Evolutionary conservation across 1,140 invertebrate genomes (phyloP).

Genomic region (Drosophila ironensis): DNA sequence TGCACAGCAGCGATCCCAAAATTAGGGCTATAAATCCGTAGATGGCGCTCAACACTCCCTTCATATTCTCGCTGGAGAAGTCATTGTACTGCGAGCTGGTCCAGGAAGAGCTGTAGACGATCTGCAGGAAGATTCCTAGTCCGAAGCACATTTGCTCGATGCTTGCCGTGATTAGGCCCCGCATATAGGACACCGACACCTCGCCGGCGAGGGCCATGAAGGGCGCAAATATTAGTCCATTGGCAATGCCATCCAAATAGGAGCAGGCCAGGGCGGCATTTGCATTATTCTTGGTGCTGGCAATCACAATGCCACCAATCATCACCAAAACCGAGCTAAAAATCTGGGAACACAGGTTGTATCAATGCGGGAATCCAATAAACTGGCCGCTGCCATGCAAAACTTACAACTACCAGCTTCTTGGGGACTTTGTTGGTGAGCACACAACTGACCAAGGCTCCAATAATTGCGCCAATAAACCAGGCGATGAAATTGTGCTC

Average conservation of each 20-base stretch:
- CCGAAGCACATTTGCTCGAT: slow-evolving; percentile 40
- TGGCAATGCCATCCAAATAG: slow-evolving; percentile 61
- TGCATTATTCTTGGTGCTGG: not conserved
- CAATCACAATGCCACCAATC: slow-evolving; percentile 40
- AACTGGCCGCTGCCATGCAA: not conserved
- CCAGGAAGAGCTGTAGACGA: slow-evolving; percentile 37
- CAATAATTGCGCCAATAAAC: slow-evolving; percentile 65
- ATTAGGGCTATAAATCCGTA: slow-evolving; percentile 40
- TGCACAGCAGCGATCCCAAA: slow-evolving; percentile 27
- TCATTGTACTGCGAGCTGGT: not conserved
- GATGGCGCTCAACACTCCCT: slow-evolving; percentile 35
- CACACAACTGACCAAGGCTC: slow-evolving; percentile 35
- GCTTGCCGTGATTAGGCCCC: slow-evolving; percentile 22
- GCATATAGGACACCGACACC: slow-evolving; percentile 37
- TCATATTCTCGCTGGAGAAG: slow-evolving; percentile 46
- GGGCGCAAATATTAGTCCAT: slow-evolving; percentile 54
- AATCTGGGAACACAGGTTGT: slow-evolving; percentile 6
- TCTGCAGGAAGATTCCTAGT: slow-evolving; percentile 44
- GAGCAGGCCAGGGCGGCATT: slow-evolving; percentile 19
- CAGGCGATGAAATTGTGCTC: slow-evolving; percentile 39
- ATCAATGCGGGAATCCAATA: not conserved
- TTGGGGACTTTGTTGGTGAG: slow-evolving; percentile 49
- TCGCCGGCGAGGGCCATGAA: slow-evolving; percentile 52
- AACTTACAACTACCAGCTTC: slow-evolving; percentile 46
- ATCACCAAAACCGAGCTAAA: slow-evolving; percentile 40